Evolutionary conservation across 2,113 vertebrate genomes (phyloP), one percentile per base, ranked within the genome.

Genomic region (Pelvicachromis taeniatus): DNA sequence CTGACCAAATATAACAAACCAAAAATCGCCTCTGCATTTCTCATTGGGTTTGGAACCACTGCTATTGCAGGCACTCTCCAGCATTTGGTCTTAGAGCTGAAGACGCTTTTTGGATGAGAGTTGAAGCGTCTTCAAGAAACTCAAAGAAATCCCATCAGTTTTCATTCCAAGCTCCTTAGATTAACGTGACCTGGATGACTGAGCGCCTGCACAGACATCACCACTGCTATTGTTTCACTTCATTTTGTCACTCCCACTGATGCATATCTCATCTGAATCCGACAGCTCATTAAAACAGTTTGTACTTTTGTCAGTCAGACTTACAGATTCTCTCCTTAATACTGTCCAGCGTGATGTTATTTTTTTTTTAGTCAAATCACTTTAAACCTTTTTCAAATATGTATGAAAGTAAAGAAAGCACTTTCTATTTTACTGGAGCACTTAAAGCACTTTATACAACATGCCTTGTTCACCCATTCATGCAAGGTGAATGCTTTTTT

Each of bases 151-250:
- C 19, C 59, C 1, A 4, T 63, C 10, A 38, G 33, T 63, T 63
- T 38, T 63, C 10, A 6, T 38, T 63, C 1, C 0, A 38, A 21
- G 0, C 59, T 38, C 33, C 17, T 63, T 38, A 63, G 19, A 63
- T 63, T 63, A 21, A 1, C 59, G 38, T 38, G 59, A 63, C 19
- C 33, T 63, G 33, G 0, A 38, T 38, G 38, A 63, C 59, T 63
- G 59, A 63, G 33, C 38, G 7, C 1, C 33, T 63, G 0, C 4
- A 73, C 17, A 35, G 7, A 35, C 33, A 35, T 7, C 2, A 35
- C 33, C 2, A 52, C 65, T 29, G 40, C 23, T 48, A 0, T 73
- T 73, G 42, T 48, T 73, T 29, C 26, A 26, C 26, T 26, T 26
- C 9, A 29, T 48, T 73, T 48, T 73, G 68, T 12, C 68, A 73